These are phyloP conservation scores for Pontoporia blainvillei DNA, from an alignment of 2,113 vertebrate genomes.

Conservation along the genomic window DNA sequence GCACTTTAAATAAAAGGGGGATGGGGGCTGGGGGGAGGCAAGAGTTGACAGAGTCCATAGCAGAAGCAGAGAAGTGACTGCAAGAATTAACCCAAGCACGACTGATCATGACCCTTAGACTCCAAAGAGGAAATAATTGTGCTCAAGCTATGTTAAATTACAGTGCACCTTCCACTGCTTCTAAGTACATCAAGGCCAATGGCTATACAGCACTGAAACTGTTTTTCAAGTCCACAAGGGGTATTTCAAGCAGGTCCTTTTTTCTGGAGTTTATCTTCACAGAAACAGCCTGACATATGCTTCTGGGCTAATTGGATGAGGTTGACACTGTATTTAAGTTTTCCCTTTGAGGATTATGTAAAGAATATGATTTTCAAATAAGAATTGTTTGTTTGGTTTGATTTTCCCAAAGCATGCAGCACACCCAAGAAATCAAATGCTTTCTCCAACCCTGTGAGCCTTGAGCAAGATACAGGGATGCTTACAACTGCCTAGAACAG, in stretches of 20 bases:
- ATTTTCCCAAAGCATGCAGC: background rate
- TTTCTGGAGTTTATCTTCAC: conserved; percentile 39
- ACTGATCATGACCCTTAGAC: conserved; percentile 32
- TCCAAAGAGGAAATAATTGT: conserved; percentile 32
- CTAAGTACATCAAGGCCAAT: background rate
- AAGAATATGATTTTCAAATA: conserved; percentile 43
- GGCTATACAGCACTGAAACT: background rate
- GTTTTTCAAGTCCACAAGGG: background rate
- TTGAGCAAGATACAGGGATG: conserved; percentile 35
- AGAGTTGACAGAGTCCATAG: conserved; percentile 8
- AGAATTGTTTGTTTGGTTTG: conserved; percentile 21
- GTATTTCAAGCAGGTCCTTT: background rate
- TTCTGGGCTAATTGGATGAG: conserved; percentile 56
- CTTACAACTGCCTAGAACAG: conserved; percentile 56
- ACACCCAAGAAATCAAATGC: conserved; percentile 40
- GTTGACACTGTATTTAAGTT: conserved; percentile 16
- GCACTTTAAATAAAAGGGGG: conserved; percentile 8
- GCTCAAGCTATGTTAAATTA: background rate
- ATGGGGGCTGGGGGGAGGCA: too few species aligned
- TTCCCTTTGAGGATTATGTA: conserved; percentile 32
- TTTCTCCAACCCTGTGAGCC: background rate
- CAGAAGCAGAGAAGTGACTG: conserved; percentile 41
- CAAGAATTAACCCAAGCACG: conserved; percentile 46
- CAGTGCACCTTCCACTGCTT: background rate
- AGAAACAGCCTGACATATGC: background rate